Evolutionary conservation across 2,888 invertebrate genomes (phyloP).

Genomic region (Papilio demoleus): DNA sequence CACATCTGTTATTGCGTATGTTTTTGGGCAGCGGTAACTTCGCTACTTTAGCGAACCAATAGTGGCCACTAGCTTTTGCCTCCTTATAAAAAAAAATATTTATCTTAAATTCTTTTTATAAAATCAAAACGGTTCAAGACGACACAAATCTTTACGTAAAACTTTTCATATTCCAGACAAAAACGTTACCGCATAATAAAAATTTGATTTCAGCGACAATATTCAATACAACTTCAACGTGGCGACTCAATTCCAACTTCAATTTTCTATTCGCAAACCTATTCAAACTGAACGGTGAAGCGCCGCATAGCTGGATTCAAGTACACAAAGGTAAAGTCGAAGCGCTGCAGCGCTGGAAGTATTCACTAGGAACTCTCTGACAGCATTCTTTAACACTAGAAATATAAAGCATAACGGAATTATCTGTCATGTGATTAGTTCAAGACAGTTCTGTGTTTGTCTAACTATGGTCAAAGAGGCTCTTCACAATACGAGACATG

Average conservation of each 20-base stretch:
- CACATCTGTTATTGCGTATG: too few relatives aligned
- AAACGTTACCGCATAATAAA: constrained; percentile 4
- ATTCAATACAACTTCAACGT: constrained; percentile 20
- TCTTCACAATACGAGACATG: too few relatives aligned
- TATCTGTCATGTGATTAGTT: neutral
- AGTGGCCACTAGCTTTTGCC: too few relatives aligned
- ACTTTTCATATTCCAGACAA: constrained; percentile 9
- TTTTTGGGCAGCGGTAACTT: too few relatives aligned
- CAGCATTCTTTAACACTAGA: constrained; percentile 15
- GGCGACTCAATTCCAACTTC: constrained; percentile 27
- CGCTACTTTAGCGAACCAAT: too few relatives aligned
- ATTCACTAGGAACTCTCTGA: neutral
- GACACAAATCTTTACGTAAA: neutral
- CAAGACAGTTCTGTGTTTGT: neutral
- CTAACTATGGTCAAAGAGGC: too few relatives aligned
- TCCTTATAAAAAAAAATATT: too few relatives aligned
- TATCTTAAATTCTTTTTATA: neutral
- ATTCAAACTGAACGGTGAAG: constrained; percentile 6
- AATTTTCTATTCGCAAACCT: constrained; percentile 33
- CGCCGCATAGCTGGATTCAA: constrained; percentile 15
- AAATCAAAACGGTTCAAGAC: neutral
- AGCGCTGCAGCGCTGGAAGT: neutral
- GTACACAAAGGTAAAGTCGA: neutral
- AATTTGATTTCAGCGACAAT: constrained; percentile 16
- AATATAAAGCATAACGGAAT: constrained; percentile 15